phyloP scores from a whole-genome alignment of 1,140 invertebrate genomes.

The Drosophila triauraria region DNA sequence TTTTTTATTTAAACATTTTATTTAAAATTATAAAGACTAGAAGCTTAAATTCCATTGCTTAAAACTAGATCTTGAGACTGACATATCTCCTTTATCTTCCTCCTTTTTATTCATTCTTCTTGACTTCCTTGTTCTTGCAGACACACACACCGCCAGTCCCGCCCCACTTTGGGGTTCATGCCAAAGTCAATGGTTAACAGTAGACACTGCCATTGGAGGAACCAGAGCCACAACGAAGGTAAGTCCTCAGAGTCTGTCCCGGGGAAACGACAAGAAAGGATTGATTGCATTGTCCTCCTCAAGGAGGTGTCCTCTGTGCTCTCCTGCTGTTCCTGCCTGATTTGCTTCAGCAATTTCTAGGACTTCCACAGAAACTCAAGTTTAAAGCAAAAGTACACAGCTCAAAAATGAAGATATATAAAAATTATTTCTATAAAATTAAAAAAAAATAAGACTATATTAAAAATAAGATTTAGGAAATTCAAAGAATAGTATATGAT shows the following conservation, averaged over 20 bases:
- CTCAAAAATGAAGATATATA: not conserved
- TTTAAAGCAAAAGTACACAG: no score
- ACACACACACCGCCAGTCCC: not conserved
- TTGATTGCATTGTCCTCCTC: constrained; percentile 6
- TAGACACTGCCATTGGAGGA: constrained; percentile 27
- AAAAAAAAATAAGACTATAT: not conserved
- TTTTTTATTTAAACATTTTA: no score
- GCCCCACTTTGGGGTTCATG: constrained; percentile 3
- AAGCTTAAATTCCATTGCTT: no score
- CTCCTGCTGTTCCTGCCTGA: not conserved
- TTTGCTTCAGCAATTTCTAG: constrained; percentile 22
- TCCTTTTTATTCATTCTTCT: constrained; percentile 1
- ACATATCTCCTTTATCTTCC: not conserved
- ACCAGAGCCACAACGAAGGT: constrained; percentile 31
- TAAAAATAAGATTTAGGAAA: no score
- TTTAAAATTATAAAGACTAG: no score
- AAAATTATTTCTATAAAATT: not conserved
- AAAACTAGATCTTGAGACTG: no score
- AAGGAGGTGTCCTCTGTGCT: constrained; percentile 12
- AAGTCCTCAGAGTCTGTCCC: constrained; percentile 10
- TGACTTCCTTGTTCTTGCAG: not conserved
- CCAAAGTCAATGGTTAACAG: constrained; percentile 19
- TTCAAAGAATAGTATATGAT: no score
- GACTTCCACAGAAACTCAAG: constrained; percentile 19
- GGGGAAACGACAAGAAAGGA: not conserved